Base-by-base conservation (phyloP, 2,888 invertebrate genomes). In the Julus scandinavius region DNA sequence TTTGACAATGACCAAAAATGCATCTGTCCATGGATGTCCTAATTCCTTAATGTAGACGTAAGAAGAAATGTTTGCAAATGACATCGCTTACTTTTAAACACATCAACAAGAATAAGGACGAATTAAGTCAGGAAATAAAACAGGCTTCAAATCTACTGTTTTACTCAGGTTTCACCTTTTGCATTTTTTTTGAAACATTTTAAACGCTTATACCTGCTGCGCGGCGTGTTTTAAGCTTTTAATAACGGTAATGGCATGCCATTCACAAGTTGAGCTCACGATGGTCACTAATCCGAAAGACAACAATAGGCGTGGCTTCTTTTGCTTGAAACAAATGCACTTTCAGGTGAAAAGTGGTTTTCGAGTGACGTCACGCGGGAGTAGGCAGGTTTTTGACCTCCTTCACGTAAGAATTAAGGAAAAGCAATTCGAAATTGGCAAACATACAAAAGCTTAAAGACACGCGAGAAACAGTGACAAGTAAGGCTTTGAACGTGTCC, bases 201-300 rank as follows among this genome's bases (percentile, higher is more conserved):
- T 72, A 72, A 72, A 29, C 72, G 72, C 72, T 72, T 20, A 72
- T 72, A 29, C 72, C 72, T 72, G 72, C 72, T 72, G 72, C 9
- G 72, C 72, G 72, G 9, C 20, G n/a, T 20, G n/a, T 72, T 72
- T 72, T 72, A 72, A 72, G 72, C 72, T 72, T 72, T 72, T 72
- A 72, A 72, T 72, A 72, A 72, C 72, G 72, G 72, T 72, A 72
- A 72, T 72, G 72, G 72, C 72, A 72, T 72, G 72, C 72, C 72
- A 72, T 72, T 72, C 72, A 72, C 72, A 72, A 29, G 20, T 72
- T 72, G 7, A 72, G 20, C 29, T 72, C 72, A 29, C 72, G 72
- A 72, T 72, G 72, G 72, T 29, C 72, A 72, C 72, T 72, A 72
- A 72, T 72, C 72, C 72, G 72, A 72, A 72, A 72, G 29, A 72